Evolutionary conservation across 2,113 vertebrate species (phyloP).

Genomic region (Panthera uncia): DNA sequence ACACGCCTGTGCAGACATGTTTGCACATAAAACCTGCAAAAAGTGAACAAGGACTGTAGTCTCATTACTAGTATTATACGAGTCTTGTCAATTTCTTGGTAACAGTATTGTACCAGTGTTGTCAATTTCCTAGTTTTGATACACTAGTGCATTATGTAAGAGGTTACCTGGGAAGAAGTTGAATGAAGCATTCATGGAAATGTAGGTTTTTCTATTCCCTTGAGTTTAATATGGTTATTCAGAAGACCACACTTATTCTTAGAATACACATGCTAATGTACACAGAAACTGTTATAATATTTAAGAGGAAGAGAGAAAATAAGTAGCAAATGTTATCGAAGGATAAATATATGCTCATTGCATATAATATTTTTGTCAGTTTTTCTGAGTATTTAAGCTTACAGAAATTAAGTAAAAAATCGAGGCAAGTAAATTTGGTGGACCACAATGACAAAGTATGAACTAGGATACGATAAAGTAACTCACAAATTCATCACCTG

Average conservation of each 20-base stretch:
- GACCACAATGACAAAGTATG: not conserved
- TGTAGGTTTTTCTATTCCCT: not conserved
- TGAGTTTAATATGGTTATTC: too few relatives aligned
- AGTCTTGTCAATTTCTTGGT: not conserved
- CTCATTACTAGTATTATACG: not conserved
- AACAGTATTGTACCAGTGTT: not conserved
- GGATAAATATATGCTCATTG: not conserved
- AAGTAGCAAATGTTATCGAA: not conserved
- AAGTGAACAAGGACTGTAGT: not conserved
- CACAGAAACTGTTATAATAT: not conserved
- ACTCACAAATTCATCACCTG: not conserved
- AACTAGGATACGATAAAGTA: not conserved
- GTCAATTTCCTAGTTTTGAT: not conserved
- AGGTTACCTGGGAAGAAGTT: not conserved
- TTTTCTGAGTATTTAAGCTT: not conserved
- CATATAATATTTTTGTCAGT: not conserved
- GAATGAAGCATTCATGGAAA: too few relatives aligned
- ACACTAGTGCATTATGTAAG: not conserved
- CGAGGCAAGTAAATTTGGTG: not conserved
- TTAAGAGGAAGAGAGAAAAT: not conserved
- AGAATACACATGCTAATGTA: not conserved
- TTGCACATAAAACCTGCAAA: not conserved
- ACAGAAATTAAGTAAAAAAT: not conserved
- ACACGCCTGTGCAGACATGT: not conserved
- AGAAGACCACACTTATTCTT: not conserved